Evolutionary conservation across 2,113 vertebrate species (phyloP).

Genomic region (Orcinus orca): DNA sequence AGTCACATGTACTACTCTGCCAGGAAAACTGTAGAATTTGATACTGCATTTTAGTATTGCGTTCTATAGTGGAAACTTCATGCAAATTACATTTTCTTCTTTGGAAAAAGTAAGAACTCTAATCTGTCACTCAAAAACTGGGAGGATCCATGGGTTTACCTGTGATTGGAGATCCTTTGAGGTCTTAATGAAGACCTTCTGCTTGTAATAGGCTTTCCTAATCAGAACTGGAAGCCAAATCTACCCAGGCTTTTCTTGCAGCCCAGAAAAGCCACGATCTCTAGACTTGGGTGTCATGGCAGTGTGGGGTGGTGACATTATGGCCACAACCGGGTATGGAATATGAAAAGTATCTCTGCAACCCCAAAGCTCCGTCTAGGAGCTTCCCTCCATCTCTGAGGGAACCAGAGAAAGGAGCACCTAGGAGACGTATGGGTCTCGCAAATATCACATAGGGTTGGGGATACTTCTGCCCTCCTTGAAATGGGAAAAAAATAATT

Average conservation of each 20-base stretch:
- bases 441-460: background rate
- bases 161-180: background rate
- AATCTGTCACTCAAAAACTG: background rate
- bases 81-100: background rate
- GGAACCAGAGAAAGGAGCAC: background rate
- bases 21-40: background rate
- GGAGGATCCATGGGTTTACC: background rate
- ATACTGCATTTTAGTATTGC: background rate
- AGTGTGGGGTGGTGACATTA: background rate
- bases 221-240: background rate
- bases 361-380: background rate
- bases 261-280: background rate
- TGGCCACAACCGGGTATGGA: background rate
- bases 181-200: background rate
- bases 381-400: background rate
- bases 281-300: background rate
- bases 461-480: background rate
- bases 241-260: background rate
- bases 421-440: background rate
- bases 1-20: background rate
- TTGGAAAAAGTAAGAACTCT: background rate
- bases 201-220: background rate
- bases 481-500: background rate
- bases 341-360: background rate
- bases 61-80: background rate